These are phyloP conservation scores for Drosophila pseudotalamancana DNA, from an alignment of 2,888 invertebrate genomes.

Conservation along the genomic window DNA sequence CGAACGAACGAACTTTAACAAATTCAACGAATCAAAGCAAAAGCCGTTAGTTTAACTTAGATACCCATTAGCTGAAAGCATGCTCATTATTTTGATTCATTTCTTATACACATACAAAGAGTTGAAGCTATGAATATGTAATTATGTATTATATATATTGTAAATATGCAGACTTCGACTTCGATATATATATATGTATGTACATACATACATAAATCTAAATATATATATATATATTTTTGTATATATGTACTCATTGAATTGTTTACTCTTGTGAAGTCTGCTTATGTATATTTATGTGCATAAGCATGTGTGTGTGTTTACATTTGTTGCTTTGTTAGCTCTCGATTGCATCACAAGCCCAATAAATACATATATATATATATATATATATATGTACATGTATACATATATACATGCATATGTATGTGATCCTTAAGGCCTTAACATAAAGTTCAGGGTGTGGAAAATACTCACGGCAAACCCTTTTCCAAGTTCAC, in stretches of 20 bases:
- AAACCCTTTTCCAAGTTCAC: constrained; percentile 45
- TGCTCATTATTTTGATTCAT: too few relatives aligned
- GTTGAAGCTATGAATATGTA: too few relatives aligned
- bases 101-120: too few relatives aligned
- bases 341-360: constrained; percentile 32
- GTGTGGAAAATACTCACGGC: constrained; percentile 15
- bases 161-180: too few relatives aligned
- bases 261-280: not conserved
- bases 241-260: not conserved
- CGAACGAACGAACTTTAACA: too few relatives aligned
- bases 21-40: too few relatives aligned
- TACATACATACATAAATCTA: not conserved
- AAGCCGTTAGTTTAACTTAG: too few relatives aligned
- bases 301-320: not conserved
- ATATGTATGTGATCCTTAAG: constrained; percentile 21
- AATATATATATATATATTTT: too few relatives aligned
- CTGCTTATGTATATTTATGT: not conserved
- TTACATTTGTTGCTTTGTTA: constrained; percentile 35
- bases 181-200: not conserved
- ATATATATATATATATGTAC: not conserved
- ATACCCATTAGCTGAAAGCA: too few relatives aligned
- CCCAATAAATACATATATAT: not conserved
- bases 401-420: not conserved
- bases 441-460: constrained; percentile 39
- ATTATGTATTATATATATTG: too few relatives aligned